These are phyloP conservation scores for Aepyceros melampus DNA, from an alignment of 2,113 vertebrate species.

Conservation along the genomic window DNA sequence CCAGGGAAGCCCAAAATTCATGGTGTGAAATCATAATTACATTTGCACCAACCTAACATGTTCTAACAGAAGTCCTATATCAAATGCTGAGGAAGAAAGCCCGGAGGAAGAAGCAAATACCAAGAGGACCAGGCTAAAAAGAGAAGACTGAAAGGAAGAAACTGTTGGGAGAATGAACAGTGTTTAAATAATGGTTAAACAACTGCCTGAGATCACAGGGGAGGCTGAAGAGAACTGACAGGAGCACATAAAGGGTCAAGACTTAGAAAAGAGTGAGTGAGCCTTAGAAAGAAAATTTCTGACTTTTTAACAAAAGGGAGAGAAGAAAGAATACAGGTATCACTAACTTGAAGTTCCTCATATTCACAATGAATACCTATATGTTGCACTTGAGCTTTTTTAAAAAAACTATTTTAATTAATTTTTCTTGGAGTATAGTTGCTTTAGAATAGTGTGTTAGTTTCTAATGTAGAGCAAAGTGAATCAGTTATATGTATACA, in stretches of 20 bases:
- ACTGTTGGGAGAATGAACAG: not conserved
- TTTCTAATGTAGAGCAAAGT: not conserved
- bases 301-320: not conserved
- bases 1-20: not conserved
- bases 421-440: not conserved
- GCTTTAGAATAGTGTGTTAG: not conserved
- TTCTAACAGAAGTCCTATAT: not conserved
- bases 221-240: not conserved
- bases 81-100: not conserved
- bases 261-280: not conserved
- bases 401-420: not conserved
- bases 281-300: not conserved
- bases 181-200: not conserved
- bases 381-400: not conserved
- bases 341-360: not conserved
- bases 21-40: not conserved
- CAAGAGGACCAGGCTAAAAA: not conserved
- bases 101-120: not conserved
- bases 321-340: not conserved
- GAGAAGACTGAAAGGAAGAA: not conserved
- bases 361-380: not conserved
- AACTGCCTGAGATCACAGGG: not conserved
- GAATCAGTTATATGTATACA: not conserved
- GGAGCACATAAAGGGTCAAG: not conserved
- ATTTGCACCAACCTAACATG: not conserved